Evolutionary conservation across 2,888 invertebrate species (phyloP), one percentile per base, ranked within the genome.

Genomic region (Quadroppia sp.): DNA sequence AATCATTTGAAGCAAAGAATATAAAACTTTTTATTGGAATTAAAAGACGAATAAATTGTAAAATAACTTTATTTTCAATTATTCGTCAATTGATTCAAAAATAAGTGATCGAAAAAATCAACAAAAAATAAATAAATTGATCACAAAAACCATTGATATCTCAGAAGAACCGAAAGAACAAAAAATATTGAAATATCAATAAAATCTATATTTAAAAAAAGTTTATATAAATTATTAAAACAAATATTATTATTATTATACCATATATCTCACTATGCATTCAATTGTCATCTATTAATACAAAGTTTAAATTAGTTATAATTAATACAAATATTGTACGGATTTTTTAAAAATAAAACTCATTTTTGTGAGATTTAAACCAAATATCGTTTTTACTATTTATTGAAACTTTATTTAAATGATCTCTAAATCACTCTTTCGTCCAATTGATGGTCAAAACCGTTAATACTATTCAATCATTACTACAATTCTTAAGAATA

Each of bases 221-320:
- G 45, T 15, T 17, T 15, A 15, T 45, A 45, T 15, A 45, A 45
- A n/a, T n/a, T n/a, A n/a, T n/a, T n/a, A n/a, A n/a, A n/a, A n/a
- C n/a, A n/a, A n/a, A n/a, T n/a, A n/a, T n/a, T n/a, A n/a, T n/a
- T 45, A 45, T 45, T 9, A 45, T 45, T 15, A 11, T 45, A 45
- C 45, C 15, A 20, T 42, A 69, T 69, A 69, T 69, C 69, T 69
- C 69, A 69, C 69, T 69, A 69, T 69, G 69, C 69, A 69, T 69
- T 69, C 67, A 36, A 36, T 36, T 36, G 36, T 36, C 36, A 36
- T 36, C 36, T 7, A 36, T 36, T 36, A 69, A 30, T 30, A 59
- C 23, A 20, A 56, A 48, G 4, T 48, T 3, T 9, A 9, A 59
- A 32, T 59, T 59, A 59, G 25, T 59, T 28, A 28, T 59, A 32